A percentile compares a stretch with the other conserved stretches of the same genome.
phyloP scores from a whole-genome alignment of 2,113 vertebrate genomes.

The Petrocephalus zakoni region DNA sequence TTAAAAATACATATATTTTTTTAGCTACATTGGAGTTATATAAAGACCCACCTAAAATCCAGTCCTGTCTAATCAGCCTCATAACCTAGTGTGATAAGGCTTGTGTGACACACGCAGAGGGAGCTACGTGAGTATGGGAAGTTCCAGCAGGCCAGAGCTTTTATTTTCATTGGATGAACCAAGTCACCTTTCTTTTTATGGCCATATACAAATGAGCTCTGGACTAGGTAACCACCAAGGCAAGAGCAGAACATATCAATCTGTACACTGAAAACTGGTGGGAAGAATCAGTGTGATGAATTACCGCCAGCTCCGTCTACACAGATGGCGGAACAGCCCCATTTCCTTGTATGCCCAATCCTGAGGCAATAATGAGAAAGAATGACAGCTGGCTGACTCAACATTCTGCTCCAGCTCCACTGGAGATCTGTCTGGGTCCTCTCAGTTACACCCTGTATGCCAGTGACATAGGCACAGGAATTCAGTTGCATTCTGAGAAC shows the following conservation, averaged over 20 bases:
- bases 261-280: background rate
- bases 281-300: background rate
- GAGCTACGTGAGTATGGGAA: background rate
- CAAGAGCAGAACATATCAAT: background rate
- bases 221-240: background rate
- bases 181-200: background rate
- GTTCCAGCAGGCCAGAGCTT: background rate
- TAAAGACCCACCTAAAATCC: background rate
- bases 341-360: background rate
- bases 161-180: background rate
- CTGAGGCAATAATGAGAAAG: background rate
- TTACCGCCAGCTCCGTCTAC: background rate
- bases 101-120: background rate
- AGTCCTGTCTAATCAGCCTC: background rate
- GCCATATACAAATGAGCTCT: background rate
- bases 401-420: background rate
- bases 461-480: background rate
- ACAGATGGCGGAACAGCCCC: background rate
- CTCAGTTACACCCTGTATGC: background rate
- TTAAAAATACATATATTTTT: background rate
- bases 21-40: background rate
- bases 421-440: background rate
- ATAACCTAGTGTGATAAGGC: background rate
- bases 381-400: background rate
- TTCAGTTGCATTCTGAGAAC: background rate